Evolutionary conservation across 2,113 vertebrate species (phyloP), one percentile per base, ranked within the genome.

Genomic region (Thryonomys swinderianus): DNA sequence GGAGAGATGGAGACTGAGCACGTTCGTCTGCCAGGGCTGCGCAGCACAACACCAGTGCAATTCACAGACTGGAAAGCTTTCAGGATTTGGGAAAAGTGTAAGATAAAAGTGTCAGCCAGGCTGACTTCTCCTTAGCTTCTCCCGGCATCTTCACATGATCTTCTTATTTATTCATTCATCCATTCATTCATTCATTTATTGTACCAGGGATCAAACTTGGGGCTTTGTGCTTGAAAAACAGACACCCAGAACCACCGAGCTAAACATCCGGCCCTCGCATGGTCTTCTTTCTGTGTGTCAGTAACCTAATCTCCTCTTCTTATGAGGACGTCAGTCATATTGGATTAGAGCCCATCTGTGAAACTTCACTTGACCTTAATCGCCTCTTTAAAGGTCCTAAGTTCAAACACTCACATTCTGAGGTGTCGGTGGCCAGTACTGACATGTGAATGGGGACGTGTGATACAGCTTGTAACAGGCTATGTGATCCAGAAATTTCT

Each of bases 301-400:
- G 21, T 59, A 9, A 69, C 20, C 48, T 73, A 16, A 45, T 51
- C 73, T 34, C 8, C 69, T 25, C 7, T 51, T 79, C 42, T 62
- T n/a, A 25, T 4, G 2, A 48, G 20, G 66, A 30, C 48, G 21
- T 40, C 12, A 0, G 0, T 23, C 45, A 12, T 2, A 53, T 1
- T 74, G 34, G 32, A 84, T 87, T 61, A 34, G 27, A 66, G 83
- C 32, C 40, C 32, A 40, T 5, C 16, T 23, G 18, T 20, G 4
- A 13, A 13, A 40, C 16, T 27, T 85, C 30, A 1, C 69, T 74
- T 76, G 64, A 89, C 16, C 42, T 81, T 61, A 76, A 62, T 82
- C 30, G 40, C 62, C 34, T 83, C 73, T 61, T 84, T 55, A 51
- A 71, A 86, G 74, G 7, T 48, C 34, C 76, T 48, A 23, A 73